Base-by-base conservation (phyloP, 1,140 invertebrate genomes). In the Chionoecetes opilio region DNA sequence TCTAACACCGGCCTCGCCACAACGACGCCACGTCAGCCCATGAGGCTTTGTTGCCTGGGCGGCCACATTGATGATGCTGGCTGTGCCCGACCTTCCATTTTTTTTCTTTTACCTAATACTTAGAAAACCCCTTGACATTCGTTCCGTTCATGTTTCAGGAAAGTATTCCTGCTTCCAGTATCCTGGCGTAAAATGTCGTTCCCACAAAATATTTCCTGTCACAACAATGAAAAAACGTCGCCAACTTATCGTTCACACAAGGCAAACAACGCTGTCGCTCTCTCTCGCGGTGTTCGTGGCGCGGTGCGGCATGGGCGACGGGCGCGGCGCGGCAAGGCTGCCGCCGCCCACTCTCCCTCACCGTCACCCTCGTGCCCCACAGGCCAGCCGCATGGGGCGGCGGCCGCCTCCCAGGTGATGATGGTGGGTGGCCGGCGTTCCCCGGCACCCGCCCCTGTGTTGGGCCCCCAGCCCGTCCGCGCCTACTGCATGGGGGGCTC, bases 401-500 rank as follows among this genome's bases (percentile, higher is more conserved):
- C 90, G 84, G 31, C 35, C 93, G 21, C 90, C 93, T 37, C 91
- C 92, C 63, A 84, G 93, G 94, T 95, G 95, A 94, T 90, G 93
- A 94, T 91, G 86, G 94, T 95, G 86, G 95, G 94, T 82, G 92
- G 93, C 91, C 91, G 94, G 94, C 93, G 91, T 35, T 90, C 86
- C 90, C 93, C 90, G 95, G 95, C 89, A 93, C 91, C 93, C 91
- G 92, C 90, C 93, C 94, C 94, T 37, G 94, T 95, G 94, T 91
- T 95, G 94, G 94, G 89, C 53, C 94, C 94, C 46, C 94, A 90
- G 94, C 94, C 94, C 94, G 75, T 95, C 90, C 94, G 94, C 90
- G 94, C 94, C 90, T 92, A 95, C 94, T 95, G 94, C 94, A 95
- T 95, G 94, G 94, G 94, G 94, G 94, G 94, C 89, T 86, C 94